phyloP scores from a whole-genome alignment of 2,113 vertebrate species.

The Neotragus moschatus region DNA sequence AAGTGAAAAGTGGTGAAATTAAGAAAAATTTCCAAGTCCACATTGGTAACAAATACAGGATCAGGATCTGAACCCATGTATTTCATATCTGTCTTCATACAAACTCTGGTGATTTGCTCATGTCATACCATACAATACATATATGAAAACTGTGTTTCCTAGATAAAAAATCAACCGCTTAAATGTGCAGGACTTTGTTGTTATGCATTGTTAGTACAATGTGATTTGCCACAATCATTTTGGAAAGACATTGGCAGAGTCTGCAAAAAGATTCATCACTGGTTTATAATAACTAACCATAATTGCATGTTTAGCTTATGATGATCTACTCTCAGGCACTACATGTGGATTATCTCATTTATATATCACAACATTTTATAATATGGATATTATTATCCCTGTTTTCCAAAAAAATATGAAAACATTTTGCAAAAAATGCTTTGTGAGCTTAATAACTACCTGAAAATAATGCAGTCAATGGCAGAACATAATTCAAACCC shows the following conservation, averaged over 20 bases:
- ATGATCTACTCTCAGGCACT: neutral
- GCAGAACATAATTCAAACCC: neutral
- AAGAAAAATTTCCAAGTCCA: neutral
- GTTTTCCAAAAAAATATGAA: neutral
- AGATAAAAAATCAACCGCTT: neutral
- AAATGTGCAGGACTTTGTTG: neutral
- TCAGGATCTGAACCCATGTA: neutral
- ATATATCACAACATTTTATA: neutral
- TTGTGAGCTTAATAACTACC: neutral
- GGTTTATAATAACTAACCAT: neutral
- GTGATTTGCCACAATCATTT: neutral
- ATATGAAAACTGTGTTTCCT: neutral
- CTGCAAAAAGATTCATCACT: neutral
- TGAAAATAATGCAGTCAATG: neutral
- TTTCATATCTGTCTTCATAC: neutral
- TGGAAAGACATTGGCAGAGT: neutral
- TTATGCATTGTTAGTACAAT: neutral
- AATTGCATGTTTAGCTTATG: neutral
- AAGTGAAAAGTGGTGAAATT: neutral
- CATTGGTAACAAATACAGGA: neutral
- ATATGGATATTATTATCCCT: neutral
- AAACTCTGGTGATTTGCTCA: neutral
- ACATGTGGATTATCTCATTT: neutral
- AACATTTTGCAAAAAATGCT: neutral
- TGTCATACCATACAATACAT: neutral